These are phyloP conservation scores for Malacoraja senta DNA, from an alignment of 2,797 vertebrate genomes.

Conservation along the genomic window DNA sequence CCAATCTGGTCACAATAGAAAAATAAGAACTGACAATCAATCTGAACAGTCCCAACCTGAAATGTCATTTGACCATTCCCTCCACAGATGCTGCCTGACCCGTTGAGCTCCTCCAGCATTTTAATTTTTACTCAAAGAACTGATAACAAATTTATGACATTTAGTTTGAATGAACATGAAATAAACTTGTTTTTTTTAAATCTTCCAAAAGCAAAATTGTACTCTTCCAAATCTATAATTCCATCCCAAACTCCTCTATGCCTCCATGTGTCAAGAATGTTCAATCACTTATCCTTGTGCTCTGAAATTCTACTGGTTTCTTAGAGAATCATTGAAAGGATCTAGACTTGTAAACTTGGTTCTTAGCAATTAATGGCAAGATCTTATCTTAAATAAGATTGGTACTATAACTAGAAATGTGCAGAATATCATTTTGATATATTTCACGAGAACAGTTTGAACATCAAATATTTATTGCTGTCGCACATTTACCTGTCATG, in stretches of 20 bases:
- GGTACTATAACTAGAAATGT: background rate
- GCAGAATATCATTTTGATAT: background rate
- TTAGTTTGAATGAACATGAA: too few species aligned
- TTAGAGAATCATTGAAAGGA: background rate
- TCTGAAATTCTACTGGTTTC: background rate
- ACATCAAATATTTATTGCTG: background rate
- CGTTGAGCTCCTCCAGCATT: too few species aligned
- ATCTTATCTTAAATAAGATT: background rate
- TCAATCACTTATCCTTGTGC: background rate
- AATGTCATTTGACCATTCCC: too few species aligned
- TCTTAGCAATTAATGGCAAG: background rate
- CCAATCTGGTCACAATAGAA: background rate
- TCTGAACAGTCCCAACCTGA: too few species aligned
- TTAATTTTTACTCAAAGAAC: background rate
- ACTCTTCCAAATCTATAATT: background rate
- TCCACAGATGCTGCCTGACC: too few species aligned
- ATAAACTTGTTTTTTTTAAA: background rate
- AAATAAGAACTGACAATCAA: background rate
- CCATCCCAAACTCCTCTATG: background rate
- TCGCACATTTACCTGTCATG: slow-evolving; percentile 71
- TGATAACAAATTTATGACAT: background rate
- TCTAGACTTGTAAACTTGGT: background rate
- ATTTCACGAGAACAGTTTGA: background rate
- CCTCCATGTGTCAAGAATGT: background rate
- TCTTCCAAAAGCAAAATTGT: background rate